Percentiles rank a stretch among this genome's conserved stretches.
These are phyloP conservation scores for Heteractis magnifica DNA, from an alignment of 92 coral and sea anemone species.

Conservation along the genomic window DNA sequence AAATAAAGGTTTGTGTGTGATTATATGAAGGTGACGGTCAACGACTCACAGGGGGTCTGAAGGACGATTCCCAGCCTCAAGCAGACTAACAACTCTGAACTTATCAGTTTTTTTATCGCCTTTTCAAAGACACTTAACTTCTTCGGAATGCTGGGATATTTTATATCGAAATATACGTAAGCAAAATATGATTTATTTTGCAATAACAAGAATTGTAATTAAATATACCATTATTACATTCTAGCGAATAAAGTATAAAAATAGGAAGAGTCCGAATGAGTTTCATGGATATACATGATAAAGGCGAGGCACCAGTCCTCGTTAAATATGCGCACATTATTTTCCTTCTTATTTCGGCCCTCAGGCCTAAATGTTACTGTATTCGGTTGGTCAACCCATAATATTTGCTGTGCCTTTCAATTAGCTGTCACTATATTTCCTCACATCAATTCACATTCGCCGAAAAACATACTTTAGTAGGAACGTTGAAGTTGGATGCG, in stretches of 20 bases:
- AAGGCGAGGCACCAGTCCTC: not conserved
- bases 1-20: not conserved
- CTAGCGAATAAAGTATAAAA: conserved; percentile 1
- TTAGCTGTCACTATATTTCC: too few relatives aligned
- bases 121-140: not conserved
- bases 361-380: too few relatives aligned
- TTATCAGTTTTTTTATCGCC: too few relatives aligned
- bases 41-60: not conserved
- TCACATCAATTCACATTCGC: too few relatives aligned
- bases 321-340: not conserved
- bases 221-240: not conserved
- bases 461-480: too few relatives aligned
- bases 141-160: not conserved
- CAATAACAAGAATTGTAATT: not conserved
- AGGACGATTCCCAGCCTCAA: not conserved
- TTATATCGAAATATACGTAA: not conserved
- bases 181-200: not conserved
- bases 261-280: not conserved
- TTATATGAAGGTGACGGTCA: not conserved
- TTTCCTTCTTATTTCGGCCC: too few relatives aligned
- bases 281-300: not conserved
- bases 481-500: too few relatives aligned
- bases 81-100: not conserved
- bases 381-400: too few relatives aligned
- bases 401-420: too few relatives aligned